phyloP scores from a whole-genome alignment of 2,888 invertebrate species.

The Zelleria hepariella region DNA sequence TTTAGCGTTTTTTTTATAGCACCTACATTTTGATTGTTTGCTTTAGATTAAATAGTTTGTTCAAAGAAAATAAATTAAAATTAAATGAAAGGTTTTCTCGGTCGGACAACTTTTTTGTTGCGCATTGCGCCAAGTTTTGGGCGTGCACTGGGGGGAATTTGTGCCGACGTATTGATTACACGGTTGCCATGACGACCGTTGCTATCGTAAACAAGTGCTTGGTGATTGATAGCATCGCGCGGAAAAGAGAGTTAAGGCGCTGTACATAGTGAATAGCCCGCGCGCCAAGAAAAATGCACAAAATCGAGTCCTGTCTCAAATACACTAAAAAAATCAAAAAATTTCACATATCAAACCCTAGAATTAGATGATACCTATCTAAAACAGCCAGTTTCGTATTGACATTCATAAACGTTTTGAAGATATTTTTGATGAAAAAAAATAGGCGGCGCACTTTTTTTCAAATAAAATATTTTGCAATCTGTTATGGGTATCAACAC shows the following conservation, averaged over 20 bases:
- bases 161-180: slow-evolving; percentile 45
- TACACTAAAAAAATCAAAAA: too few species aligned
- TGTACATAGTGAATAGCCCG: too few species aligned
- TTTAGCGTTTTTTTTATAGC: slow-evolving; percentile 9
- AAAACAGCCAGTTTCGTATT: too few species aligned
- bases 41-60: background rate
- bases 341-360: too few species aligned
- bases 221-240: slow-evolving; percentile 14
- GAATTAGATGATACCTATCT: too few species aligned
- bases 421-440: too few species aligned
- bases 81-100: background rate
- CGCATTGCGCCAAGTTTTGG: slow-evolving; percentile 47
- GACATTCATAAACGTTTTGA: too few species aligned
- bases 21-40: slow-evolving; percentile 13
- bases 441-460: too few species aligned
- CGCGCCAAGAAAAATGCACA: too few species aligned
- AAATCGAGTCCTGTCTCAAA: too few species aligned
- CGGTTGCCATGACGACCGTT: slow-evolving; percentile 46
- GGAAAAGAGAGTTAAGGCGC: background rate
- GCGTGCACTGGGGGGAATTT: slow-evolving; percentile 24
- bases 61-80: background rate
- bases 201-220: slow-evolving; percentile 39
- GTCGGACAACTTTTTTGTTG: slow-evolving; percentile 20
- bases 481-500: too few species aligned
- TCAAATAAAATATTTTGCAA: too few species aligned